Percentiles rank a stretch among this genome's conserved stretches.
These are phyloP conservation scores for Norana najaformis DNA, from an alignment of 2,888 invertebrate species.

Conservation along the genomic window DNA sequence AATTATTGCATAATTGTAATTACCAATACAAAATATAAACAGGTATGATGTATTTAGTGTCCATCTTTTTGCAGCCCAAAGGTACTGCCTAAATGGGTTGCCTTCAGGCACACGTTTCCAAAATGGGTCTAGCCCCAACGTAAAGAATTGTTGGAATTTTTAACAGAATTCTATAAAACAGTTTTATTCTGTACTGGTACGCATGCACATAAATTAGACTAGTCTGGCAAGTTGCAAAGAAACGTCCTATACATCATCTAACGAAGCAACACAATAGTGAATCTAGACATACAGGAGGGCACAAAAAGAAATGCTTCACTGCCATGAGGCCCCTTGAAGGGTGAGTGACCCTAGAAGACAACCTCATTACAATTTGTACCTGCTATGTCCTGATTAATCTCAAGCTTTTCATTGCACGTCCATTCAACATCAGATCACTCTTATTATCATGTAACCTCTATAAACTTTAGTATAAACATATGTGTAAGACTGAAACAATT, in stretches of 20 bases:
- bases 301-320: background rate
- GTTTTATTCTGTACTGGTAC: background rate
- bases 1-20: background rate
- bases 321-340: background rate
- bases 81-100: background rate
- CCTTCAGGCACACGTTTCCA: too few species aligned
- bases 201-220: conserved; percentile 5
- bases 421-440: background rate
- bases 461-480: conserved; percentile 1
- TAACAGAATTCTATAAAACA: background rate
- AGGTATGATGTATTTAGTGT: background rate
- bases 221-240: conserved; percentile 5
- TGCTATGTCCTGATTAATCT: background rate
- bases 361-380: background rate
- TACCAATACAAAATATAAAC: background rate
- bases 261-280: background rate
- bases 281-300: background rate
- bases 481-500: background rate
- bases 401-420: background rate
- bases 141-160: background rate
- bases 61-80: background rate
- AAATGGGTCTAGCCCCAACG: background rate
- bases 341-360: background rate
- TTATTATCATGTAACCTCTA: background rate
- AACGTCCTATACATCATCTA: background rate